A percentile compares a stretch with the other conserved stretches of the same genome.
Conservation (phyloP, 64 coral and sea anemone genomes). For the Stichodactyla helianthus region DNA sequence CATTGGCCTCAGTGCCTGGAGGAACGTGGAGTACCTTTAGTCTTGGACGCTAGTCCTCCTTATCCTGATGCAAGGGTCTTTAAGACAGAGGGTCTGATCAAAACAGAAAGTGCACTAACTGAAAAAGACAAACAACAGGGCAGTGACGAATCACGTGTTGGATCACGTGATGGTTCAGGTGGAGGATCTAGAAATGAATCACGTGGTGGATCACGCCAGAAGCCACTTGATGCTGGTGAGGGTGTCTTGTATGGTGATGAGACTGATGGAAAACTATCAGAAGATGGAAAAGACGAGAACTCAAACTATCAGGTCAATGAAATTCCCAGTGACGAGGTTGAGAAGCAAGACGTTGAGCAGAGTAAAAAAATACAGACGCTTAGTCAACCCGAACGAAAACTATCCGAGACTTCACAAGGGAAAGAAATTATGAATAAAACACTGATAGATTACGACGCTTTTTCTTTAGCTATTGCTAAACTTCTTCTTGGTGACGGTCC, state of each 20-base stretch:
- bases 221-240: neutral
- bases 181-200: neutral
- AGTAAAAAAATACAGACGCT: slow-evolving; percentile 17
- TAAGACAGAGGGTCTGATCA: slow-evolving; percentile 26
- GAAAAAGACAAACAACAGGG: neutral
- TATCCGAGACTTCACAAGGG: slow-evolving; percentile 7
- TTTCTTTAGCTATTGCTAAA: slow-evolving; percentile 70
- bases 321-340: neutral
- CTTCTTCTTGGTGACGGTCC: slow-evolving; percentile 75
- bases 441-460: slow-evolving; percentile 74
- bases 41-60: slow-evolving; percentile 56
- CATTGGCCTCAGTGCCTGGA: slow-evolving; percentile 90
- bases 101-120: slow-evolving; percentile 6
- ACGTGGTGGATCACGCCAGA: neutral
- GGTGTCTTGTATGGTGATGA: neutral
- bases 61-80: slow-evolving; percentile 41
- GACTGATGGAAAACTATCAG: neutral
- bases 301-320: neutral
- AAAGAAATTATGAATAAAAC: slow-evolving; percentile 31
- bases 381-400: neutral
- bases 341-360: slow-evolving; percentile 43
- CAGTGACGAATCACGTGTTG: neutral
- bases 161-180: neutral
- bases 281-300: slow-evolving; percentile 29
- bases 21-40: slow-evolving; percentile 72